These are phyloP conservation scores for Leptestheria dahalacensis DNA, from an alignment of 1,140 invertebrate genomes.

Conservation along the genomic window DNA sequence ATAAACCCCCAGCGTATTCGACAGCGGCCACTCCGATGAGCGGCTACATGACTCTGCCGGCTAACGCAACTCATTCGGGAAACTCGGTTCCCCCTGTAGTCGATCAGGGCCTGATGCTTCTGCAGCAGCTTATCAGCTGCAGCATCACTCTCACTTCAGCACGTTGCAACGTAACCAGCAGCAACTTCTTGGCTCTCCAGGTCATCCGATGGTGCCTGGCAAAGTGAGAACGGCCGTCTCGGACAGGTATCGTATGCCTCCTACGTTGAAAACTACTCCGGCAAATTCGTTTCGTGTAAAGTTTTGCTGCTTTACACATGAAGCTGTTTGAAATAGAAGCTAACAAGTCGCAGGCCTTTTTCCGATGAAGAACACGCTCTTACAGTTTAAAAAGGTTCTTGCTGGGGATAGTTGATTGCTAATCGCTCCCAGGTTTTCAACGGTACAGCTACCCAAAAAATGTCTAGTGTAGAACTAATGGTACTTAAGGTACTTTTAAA, in stretches of 20 bases:
- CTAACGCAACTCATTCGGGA: slow-evolving; percentile 44
- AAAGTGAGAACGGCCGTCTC: slow-evolving; percentile 46
- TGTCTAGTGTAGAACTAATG: too few species aligned
- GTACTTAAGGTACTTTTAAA: too few species aligned
- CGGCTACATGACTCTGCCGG: slow-evolving; percentile 23
- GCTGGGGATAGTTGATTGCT: too few species aligned
- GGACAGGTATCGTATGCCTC: slow-evolving; percentile 31
- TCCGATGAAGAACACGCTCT: too few species aligned
- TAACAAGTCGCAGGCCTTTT: too few species aligned
- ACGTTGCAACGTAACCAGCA: slow-evolving; percentile 22
- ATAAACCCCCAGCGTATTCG: slow-evolving; percentile 41
- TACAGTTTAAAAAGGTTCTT: too few species aligned
- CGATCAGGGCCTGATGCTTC: slow-evolving; percentile 28
- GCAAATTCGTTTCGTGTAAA: slow-evolving; percentile 20
- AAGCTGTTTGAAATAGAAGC: too few species aligned
- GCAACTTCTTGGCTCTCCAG: slow-evolving; percentile 43
- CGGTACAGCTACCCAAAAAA: too few species aligned
- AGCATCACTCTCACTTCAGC: slow-evolving; percentile 16
- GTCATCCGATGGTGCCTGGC: slow-evolving; percentile 54
- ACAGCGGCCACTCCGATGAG: slow-evolving; percentile 22
- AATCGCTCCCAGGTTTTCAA: too few species aligned
- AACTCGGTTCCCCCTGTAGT: slow-evolving; percentile 86
- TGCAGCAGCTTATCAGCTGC: slow-evolving; percentile 12
- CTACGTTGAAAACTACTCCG: not conserved
- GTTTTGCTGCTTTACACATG: too few species aligned